Conservation (phyloP, 2,113 vertebrate species). For the sheep (Ovis aries) region DNA sequence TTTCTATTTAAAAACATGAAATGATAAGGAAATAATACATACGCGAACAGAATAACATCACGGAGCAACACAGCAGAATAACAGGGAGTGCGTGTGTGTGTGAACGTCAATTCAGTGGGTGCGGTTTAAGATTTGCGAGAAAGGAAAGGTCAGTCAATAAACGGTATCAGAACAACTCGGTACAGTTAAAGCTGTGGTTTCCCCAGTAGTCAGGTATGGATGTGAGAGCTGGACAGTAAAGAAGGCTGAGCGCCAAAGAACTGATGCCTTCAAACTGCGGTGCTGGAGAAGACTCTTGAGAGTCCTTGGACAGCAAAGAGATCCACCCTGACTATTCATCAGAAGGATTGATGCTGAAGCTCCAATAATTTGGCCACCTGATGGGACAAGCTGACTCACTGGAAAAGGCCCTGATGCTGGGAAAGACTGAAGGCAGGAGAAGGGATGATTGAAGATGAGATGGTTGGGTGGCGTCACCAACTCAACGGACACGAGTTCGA, state of each 20-base stretch:
- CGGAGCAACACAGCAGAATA: background rate
- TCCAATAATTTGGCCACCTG: background rate
- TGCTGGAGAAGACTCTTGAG: background rate
- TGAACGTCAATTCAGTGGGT: background rate
- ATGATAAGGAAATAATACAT: background rate
- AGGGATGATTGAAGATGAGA: background rate
- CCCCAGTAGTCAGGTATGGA: background rate
- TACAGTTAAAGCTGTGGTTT: background rate
- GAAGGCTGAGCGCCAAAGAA: background rate
- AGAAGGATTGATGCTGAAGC: background rate
- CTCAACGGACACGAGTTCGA: background rate
- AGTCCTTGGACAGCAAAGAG: background rate
- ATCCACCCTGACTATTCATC: background rate
- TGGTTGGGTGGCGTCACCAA: background rate
- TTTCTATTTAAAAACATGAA: background rate
- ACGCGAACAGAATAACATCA: background rate
- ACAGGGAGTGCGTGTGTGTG: too few species aligned
- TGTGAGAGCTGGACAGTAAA: background rate
- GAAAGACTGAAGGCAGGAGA: background rate
- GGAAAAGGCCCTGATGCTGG: background rate
- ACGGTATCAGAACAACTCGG: background rate
- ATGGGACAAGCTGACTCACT: rapidly evolving
- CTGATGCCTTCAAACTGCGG: background rate
- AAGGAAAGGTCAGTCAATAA: background rate
- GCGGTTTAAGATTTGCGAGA: background rate